Base-by-base conservation (phyloP, 1,140 invertebrate species). In the Arctopsyche grandis region DNA sequence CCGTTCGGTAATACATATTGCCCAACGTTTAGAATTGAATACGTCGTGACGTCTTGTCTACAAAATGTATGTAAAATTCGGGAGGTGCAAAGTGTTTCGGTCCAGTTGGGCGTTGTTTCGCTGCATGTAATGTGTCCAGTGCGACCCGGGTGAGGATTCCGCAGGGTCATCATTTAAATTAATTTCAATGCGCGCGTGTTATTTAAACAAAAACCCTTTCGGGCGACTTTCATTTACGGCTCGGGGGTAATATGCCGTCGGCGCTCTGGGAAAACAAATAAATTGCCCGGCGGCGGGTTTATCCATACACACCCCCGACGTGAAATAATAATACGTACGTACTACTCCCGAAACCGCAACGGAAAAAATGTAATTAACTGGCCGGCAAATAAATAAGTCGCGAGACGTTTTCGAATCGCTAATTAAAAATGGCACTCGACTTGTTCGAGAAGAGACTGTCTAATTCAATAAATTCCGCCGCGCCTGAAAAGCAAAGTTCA, bases 81-180 rank as follows among this genome's bases (percentile, higher is more conserved):
- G 10, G 12, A 52, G 48, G 48, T 52, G 48, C 48, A 52, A 52
- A 52, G 48, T 52, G 16, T 52, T 52, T 52, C 12, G 3, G 48
- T 12, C 48, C 10, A 5, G 48, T 52, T 52, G 48, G 48, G 69
- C 69, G 29, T 10, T 22, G 69, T 71, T 48, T 0, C 14, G 69
- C 38, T 76, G 74, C 74, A 76, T 63, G 52, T 76, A 76, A 76
- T 77, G 76, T 58, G 69, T 43, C 63, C 76, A 46, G 22, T 48
- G 76, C 76, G 63, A 26, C 58, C 0, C 9, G 7, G 19, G 24
- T 75, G 44, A 69, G 76, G 77, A 78, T 71, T 78, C 77, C 77
- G 21, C 77, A 16, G 77, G 69, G 77, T 66, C 43, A 71, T 78
- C 77, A 78, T 78, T 78, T 78, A 78, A 78, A 78, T 78, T 78